Evolutionary conservation across 30 jellyfish, hydroid and myxozoan genomes (phyloP).

Genomic region (Pelagia noctiluca): DNA sequence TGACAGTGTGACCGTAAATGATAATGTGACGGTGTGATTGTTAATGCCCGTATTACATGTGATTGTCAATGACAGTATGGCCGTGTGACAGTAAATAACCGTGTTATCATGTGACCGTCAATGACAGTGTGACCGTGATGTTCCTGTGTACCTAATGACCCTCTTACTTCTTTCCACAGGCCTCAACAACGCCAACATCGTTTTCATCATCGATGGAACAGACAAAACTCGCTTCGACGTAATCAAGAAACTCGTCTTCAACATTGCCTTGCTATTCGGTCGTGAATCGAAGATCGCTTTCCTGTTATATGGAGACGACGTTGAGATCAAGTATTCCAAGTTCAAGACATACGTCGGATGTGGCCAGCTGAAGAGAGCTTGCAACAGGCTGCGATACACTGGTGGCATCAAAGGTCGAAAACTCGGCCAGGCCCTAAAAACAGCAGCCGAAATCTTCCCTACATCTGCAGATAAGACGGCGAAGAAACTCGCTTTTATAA

Average conservation of each 20-base stretch:
- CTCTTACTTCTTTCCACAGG: conserved; percentile 43
- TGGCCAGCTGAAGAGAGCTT: conserved; percentile 59
- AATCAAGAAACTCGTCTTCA: conserved; percentile 44
- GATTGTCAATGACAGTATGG: no score
- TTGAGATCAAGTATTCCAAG: conserved; percentile 48
- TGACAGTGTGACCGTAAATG: no score
- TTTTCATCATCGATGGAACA: conserved; percentile 70
- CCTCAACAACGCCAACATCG: conserved; percentile 47
- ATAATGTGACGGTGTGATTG: no score
- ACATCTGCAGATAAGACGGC: conserved; percentile 64
- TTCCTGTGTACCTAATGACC: no score
- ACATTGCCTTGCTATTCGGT: conserved; percentile 74
- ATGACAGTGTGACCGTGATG: no score
- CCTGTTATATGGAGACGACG: conserved; percentile 67
- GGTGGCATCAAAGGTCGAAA: conserved; percentile 57
- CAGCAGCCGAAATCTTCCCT: conserved; percentile 41
- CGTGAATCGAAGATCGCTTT: conserved; percentile 39
- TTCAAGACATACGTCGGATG: conserved; percentile 56
- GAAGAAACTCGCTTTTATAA: conserved; percentile 48
- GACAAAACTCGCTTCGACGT: conserved; percentile 37
- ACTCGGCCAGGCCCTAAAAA: conserved; percentile 62
- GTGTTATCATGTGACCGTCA: no score
- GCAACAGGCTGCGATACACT: conserved; percentile 46
- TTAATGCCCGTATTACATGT: no score
- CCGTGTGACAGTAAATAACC: no score